Conservation (phyloP, 2,888 invertebrate species). For the Synergus japonicus region DNA sequence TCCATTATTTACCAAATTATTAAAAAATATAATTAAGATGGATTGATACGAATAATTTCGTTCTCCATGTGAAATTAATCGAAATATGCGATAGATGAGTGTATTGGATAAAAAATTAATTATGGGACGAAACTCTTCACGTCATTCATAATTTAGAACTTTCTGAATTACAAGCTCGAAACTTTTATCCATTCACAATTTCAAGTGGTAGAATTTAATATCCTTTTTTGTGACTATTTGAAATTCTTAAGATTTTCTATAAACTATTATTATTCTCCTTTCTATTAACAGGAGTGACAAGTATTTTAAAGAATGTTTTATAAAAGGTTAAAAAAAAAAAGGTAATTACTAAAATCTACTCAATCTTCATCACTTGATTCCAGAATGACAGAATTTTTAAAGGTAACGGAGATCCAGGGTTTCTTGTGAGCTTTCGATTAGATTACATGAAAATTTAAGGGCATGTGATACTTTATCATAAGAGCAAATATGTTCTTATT, state of each 20-base stretch:
- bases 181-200: background rate
- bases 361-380: background rate
- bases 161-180: background rate
- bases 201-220: no score
- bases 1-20: no score
- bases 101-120: background rate
- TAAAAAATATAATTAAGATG: conserved; percentile 35
- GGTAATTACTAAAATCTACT: background rate
- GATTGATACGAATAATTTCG: background rate
- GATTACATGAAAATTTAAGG: background rate
- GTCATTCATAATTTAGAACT: conserved; percentile 16
- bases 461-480: no score
- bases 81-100: conserved; percentile 41
- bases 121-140: background rate
- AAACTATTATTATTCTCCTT: background rate
- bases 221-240: background rate
- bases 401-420: background rate
- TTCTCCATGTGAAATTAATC: background rate
- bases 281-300: background rate
- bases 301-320: background rate
- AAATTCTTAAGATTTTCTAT: background rate
- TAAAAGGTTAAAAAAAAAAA: background rate
- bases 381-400: background rate
- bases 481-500: no score
- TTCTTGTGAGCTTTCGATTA: background rate